A percentile compares a stretch with the other conserved stretches of the same genome.
These are phyloP conservation scores for Diachrysia chrysitis DNA, from an alignment of 2,888 invertebrate genomes.

Conservation along the genomic window DNA sequence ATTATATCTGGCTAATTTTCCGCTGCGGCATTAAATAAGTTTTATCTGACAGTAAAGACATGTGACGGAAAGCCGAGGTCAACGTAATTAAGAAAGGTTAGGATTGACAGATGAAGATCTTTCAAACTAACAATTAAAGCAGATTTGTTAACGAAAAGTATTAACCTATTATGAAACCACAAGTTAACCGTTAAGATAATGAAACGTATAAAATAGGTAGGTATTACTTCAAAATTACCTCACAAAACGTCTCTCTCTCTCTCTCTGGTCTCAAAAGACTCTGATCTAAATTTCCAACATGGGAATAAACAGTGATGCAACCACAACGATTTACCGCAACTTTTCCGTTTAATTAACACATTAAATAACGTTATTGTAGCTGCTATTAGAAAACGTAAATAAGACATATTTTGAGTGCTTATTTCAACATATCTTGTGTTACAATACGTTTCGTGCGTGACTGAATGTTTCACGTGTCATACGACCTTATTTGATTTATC, in stretches of 20 bases:
- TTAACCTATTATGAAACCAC: not conserved
- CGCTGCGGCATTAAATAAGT: too few relatives aligned
- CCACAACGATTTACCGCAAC: not conserved
- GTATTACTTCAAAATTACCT: too few relatives aligned
- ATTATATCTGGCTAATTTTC: too few relatives aligned
- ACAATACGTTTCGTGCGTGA: slow-evolving; percentile 33
- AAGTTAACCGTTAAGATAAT: not conserved
- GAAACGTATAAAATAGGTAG: too few relatives aligned
- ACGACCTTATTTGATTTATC: slow-evolving; percentile 40
- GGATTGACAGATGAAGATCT: too few relatives aligned
- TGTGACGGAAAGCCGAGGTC: too few relatives aligned
- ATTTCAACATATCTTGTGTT: slow-evolving; percentile 22
- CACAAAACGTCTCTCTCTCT: too few relatives aligned
- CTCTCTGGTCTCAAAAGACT: not conserved
- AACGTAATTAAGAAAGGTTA: not conserved
- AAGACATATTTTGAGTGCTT: slow-evolving; percentile 17
- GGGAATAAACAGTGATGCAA: not conserved
- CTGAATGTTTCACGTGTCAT: slow-evolving; percentile 33
- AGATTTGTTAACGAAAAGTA: too few relatives aligned
- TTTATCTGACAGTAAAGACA: too few relatives aligned
- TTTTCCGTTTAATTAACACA: not conserved
- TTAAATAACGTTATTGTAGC: slow-evolving; percentile 8
- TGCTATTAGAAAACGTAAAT: slow-evolving; percentile 7
- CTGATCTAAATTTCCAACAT: not conserved
- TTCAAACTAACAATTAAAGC: too few relatives aligned